phyloP scores from a whole-genome alignment of 1,140 invertebrate species.

The Magallana angulata region DNA sequence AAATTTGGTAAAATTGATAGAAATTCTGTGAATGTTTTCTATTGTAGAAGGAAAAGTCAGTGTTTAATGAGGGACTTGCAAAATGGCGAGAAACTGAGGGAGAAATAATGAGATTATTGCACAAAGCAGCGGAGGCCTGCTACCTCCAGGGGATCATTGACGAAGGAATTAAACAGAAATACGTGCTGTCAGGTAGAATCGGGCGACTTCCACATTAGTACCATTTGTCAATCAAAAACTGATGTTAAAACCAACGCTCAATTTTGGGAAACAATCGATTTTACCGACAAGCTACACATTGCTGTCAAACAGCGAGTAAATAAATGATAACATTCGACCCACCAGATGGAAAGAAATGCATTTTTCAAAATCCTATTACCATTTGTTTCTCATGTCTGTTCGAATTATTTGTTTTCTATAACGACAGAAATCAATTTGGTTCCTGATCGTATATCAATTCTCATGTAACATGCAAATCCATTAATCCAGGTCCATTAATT shows the following conservation, averaged over 20 bases:
- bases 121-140: slow-evolving; percentile 72
- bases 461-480: background rate
- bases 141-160: slow-evolving; percentile 70
- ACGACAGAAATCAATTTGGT: background rate
- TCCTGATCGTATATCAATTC: background rate
- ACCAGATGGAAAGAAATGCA: background rate
- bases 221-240: slow-evolving; percentile 6
- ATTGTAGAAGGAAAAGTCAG: background rate
- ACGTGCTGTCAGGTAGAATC: slow-evolving; percentile 69
- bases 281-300: background rate
- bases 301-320: background rate
- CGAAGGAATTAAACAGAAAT: slow-evolving; percentile 67
- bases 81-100: slow-evolving; percentile 65
- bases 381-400: background rate
- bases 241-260: background rate
- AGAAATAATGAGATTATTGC: slow-evolving; percentile 66
- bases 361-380: slow-evolving; percentile 5
- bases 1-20: background rate
- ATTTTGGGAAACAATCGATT: background rate
- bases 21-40: background rate
- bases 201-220: background rate
- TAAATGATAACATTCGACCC: slow-evolving; percentile 1
- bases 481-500: background rate
- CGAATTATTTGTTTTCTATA: background rate
- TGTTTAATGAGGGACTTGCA: slow-evolving; percentile 45